These are phyloP conservation scores for Ceyx cyanopectus DNA, from an alignment of 2,113 vertebrate species.

Conservation along the genomic window DNA sequence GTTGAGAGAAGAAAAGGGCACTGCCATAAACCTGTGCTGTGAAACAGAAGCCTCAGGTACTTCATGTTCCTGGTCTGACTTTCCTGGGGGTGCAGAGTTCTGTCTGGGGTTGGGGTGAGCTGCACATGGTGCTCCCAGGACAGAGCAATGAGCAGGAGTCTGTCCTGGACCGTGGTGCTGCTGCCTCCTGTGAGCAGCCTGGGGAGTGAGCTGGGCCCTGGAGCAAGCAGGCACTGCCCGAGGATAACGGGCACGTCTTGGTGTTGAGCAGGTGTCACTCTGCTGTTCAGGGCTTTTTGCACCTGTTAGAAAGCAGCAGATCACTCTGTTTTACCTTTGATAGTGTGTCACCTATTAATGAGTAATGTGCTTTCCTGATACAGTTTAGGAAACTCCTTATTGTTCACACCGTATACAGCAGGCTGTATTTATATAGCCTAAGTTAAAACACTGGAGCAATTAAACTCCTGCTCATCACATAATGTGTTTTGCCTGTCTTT, in stretches of 20 bases:
- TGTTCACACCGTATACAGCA: not conserved
- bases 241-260: not conserved
- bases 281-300: not conserved
- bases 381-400: constrained; percentile 8
- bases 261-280: not conserved
- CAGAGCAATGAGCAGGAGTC: not conserved
- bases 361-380: constrained; percentile 37
- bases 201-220: not conserved
- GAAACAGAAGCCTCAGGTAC: not conserved
- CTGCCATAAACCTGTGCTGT: not conserved
- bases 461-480: constrained; percentile 40
- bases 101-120: not conserved
- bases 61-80: not conserved
- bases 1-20: not conserved
- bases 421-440: constrained; percentile 16
- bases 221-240: not conserved
- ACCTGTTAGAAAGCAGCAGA: constrained; percentile 41
- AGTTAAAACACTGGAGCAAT: constrained; percentile 23
- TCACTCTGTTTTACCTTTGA: constrained; percentile 5
- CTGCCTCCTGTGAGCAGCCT: rapidly evolving
- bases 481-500: constrained; percentile 35
- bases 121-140: not conserved
- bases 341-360: constrained; percentile 42
- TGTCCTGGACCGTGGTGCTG: not conserved
- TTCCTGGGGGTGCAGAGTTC: not conserved